phyloP scores from a whole-genome alignment of 2,888 invertebrate genomes.

The Lycocerus yunnanus region DNA sequence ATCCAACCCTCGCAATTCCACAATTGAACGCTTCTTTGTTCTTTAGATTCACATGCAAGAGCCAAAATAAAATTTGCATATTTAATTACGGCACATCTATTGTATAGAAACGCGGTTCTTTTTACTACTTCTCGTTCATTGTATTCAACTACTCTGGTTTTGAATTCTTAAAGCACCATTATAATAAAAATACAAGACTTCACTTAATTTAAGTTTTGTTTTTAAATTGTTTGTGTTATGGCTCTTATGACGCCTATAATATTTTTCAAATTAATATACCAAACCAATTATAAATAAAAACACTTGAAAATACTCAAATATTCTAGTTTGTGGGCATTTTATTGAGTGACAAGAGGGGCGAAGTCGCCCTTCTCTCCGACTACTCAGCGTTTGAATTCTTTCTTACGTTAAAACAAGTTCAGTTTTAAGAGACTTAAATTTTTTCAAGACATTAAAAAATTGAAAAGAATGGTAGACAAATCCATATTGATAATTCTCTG shows the following conservation, averaged over 20 bases:
- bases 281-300: neutral
- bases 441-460: no score
- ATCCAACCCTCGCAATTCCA: conserved; percentile 40
- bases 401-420: no score
- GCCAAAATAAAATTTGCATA: conserved; percentile 51
- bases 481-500: no score
- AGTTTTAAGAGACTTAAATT: no score
- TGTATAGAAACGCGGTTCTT: conserved; percentile 34
- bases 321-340: no score
- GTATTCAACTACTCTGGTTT: conserved; percentile 35
- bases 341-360: no score
- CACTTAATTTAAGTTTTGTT: conserved; percentile 37
- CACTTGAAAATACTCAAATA: neutral
- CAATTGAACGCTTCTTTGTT: conserved; percentile 48
- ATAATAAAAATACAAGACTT: conserved; percentile 39
- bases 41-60: conserved; percentile 46
- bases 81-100: conserved; percentile 44
- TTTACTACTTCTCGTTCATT: conserved; percentile 33
- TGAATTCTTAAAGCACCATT: conserved; percentile 34
- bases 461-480: no score
- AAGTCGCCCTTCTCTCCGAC: no score
- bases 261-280: conserved; percentile 9
- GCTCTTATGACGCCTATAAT: conserved; percentile 20
- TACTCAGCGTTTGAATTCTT: no score
- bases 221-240: conserved; percentile 37